Evolutionary conservation across 2,113 vertebrate species (phyloP).

Genomic region (Edolisoma coerulescens): DNA sequence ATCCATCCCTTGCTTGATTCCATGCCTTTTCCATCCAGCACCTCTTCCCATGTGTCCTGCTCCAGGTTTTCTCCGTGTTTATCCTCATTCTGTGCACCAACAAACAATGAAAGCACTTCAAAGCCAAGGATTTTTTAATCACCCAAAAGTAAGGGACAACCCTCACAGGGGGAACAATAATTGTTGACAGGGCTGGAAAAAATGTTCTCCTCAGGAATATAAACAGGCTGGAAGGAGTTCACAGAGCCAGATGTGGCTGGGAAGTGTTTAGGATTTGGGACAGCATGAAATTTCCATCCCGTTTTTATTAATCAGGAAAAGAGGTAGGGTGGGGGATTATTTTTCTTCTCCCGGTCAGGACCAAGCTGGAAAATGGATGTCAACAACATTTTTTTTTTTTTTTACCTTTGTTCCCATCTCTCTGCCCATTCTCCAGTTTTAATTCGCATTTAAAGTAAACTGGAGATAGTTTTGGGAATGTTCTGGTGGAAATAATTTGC

Average conservation of each 20-base stretch:
- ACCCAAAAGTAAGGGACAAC: neutral
- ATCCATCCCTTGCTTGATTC: rapidly evolving
- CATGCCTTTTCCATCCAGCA: neutral
- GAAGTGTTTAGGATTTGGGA: slow-evolving; percentile 30
- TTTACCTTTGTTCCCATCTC: neutral
- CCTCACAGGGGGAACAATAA: neutral
- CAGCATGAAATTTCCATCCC: slow-evolving; percentile 50
- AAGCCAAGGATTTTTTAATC: neutral
- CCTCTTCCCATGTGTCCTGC: neutral
- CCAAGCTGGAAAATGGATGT: neutral
- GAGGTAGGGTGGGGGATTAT: neutral
- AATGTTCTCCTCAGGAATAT: slow-evolving; percentile 45
- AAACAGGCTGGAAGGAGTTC: slow-evolving; percentile 22
- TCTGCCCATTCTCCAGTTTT: neutral
- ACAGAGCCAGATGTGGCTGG: slow-evolving; percentile 37
- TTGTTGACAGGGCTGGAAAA: slow-evolving; percentile 52
- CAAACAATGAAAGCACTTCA: neutral
- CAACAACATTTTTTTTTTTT: neutral
- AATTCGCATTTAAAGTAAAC: neutral
- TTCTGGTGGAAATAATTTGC: neutral
- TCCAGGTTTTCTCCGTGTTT: rapidly evolving
- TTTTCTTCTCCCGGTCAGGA: neutral
- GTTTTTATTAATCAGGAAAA: slow-evolving; percentile 33
- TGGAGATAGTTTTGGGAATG: neutral
- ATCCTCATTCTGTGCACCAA: neutral